A percentile compares a stretch with the other conserved stretches of the same genome.
Evolutionary conservation across 2,888 invertebrate genomes (phyloP).

Genomic region (Caprella mutica): DNA sequence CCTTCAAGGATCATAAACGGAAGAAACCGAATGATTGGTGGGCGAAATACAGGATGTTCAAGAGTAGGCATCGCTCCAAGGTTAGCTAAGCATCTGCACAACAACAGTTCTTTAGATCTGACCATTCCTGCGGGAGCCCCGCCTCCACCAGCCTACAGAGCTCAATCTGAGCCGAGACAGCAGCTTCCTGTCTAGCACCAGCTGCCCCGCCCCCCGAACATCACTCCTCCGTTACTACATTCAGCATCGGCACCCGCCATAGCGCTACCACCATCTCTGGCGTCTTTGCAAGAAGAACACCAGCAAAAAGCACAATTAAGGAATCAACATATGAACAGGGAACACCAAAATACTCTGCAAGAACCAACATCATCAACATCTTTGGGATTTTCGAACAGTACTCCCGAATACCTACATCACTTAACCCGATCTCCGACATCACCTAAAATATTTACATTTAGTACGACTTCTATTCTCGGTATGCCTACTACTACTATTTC

Average conservation of each 20-base stretch:
- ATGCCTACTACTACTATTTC: constrained; percentile 6
- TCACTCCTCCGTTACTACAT: neutral
- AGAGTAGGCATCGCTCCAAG: constrained; percentile 26
- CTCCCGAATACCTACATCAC: constrained; percentile 11
- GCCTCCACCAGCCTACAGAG: neutral
- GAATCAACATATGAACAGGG: neutral
- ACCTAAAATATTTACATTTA: constrained; percentile 11
- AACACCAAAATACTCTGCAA: neutral
- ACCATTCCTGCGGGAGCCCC: constrained; percentile 15
- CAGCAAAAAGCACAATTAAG: neutral
- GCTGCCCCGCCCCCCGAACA: constrained; percentile 8
- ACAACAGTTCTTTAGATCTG: constrained; percentile 27
- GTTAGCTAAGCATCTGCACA: constrained; percentile 25
- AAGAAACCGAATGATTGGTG: constrained; percentile 15
- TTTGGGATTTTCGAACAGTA: constrained; percentile 4
- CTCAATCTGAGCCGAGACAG: neutral
- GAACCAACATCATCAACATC: neutral
- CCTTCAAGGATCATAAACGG: constrained; percentile 16
- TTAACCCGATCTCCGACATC: constrained; percentile 8
- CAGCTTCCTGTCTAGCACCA: constrained; percentile 5
- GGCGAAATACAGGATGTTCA: constrained; percentile 15
- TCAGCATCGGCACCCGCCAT: constrained; percentile 10
- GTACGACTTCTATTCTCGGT: constrained; percentile 5
- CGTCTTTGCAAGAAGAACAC: neutral
- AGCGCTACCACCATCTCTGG: neutral